Evolutionary conservation across 2,888 invertebrate species (phyloP).

Genomic region (Stenodema calcarata): DNA sequence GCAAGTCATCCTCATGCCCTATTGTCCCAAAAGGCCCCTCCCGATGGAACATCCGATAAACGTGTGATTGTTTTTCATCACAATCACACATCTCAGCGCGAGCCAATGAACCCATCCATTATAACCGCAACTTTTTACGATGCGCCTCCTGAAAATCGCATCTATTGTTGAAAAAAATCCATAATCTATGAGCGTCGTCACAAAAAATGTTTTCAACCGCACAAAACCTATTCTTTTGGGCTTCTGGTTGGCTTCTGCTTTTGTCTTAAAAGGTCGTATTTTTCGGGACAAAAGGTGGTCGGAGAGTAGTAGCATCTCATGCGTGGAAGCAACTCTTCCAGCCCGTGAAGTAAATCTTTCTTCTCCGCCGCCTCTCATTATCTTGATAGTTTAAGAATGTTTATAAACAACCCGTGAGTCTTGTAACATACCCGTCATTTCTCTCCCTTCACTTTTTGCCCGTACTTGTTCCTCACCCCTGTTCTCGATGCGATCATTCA

Average conservation of each 20-base stretch:
- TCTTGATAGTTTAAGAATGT: neutral
- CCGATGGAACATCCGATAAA: neutral
- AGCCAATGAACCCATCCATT: neutral
- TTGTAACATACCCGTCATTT: neutral
- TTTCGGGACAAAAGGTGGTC: neutral
- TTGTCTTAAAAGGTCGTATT: neutral
- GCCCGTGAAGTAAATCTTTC: constrained; percentile 24
- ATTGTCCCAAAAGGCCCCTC: neutral
- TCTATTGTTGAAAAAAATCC: constrained; percentile 1
- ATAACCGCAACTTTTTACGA: neutral
- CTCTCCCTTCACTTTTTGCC: neutral
- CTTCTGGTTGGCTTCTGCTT: neutral
- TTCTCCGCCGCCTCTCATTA: constrained; percentile 14
- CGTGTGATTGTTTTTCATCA: constrained; percentile 5
- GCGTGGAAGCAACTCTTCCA: neutral
- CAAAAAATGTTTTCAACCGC: neutral
- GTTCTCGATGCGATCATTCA: neutral
- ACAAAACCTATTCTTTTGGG: neutral
- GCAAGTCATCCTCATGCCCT: neutral
- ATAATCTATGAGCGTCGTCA: neutral
- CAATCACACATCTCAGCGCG: neutral
- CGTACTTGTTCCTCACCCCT: neutral
- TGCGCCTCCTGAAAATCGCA: neutral
- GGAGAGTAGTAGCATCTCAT: constrained; percentile 2
- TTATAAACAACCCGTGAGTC: neutral